These are phyloP conservation scores for Otolemur crassicaudatus DNA, from an alignment of 2,797 vertebrate genomes.

Conservation along the genomic window DNA sequence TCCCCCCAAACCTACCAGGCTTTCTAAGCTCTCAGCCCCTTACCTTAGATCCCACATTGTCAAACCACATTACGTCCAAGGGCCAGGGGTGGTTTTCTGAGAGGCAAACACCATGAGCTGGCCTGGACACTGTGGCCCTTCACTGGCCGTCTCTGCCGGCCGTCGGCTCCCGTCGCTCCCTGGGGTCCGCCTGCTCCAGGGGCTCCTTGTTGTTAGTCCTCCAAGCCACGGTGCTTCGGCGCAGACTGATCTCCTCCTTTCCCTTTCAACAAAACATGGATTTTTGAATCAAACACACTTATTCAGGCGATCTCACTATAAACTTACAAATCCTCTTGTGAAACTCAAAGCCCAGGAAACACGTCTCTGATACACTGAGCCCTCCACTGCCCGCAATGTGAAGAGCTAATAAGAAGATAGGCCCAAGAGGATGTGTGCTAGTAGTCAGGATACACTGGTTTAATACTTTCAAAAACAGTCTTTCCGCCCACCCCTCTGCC, in stretches of 20 bases:
- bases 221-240: neutral
- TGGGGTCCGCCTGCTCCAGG: neutral
- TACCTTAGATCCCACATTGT: neutral
- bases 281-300: neutral
- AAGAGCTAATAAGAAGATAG: neutral
- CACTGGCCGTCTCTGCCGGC: neutral
- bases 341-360: neutral
- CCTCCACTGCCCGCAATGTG: neutral
- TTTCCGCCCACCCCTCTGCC: accelerated
- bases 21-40: neutral
- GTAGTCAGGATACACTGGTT: neutral
- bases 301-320: neutral
- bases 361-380: neutral
- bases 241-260: neutral
- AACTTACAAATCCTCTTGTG: neutral
- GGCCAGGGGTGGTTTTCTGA: neutral
- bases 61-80: neutral
- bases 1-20: neutral
- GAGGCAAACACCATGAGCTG: neutral
- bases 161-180: accelerated
- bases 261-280: neutral
- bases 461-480: neutral
- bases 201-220: neutral
- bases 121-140: neutral
- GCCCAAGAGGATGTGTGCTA: neutral